These are phyloP conservation scores for Ectropis crepuscularia DNA, from an alignment of 2,888 invertebrate species.

Conservation along the genomic window DNA sequence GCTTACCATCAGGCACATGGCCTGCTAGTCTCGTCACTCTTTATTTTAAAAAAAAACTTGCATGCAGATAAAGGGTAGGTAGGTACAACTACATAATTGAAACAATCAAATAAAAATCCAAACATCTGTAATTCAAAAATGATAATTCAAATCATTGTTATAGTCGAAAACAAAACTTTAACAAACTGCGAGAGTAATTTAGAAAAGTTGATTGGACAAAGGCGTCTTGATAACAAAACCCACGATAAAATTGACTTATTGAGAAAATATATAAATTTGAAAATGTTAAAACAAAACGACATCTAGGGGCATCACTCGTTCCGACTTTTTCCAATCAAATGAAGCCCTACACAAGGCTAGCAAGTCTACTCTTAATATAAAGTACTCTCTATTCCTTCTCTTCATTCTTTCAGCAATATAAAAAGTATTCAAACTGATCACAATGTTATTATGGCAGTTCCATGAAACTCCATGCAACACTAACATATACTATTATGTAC, in stretches of 20 bases:
- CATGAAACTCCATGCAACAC: constrained; percentile 81
- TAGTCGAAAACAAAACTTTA: constrained; percentile 81
- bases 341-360: constrained; percentile 79
- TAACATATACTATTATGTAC: constrained; percentile 51
- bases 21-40: no score
- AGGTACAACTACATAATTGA: constrained; percentile 42
- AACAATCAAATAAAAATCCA: constrained; percentile 71
- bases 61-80: background rate
- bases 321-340: constrained; percentile 79
- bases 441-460: constrained; percentile 83
- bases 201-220: constrained; percentile 78
- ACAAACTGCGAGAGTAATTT: constrained; percentile 76
- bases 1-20: no score
- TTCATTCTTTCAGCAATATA: constrained; percentile 80
- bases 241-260: constrained; percentile 54
- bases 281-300: constrained; percentile 59
- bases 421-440: constrained; percentile 84
- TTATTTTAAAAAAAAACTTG: no score
- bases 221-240: constrained; percentile 55
- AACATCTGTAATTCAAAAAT: constrained; percentile 81
- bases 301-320: constrained; percentile 49
- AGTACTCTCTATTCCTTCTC: constrained; percentile 55
- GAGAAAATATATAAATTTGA: constrained; percentile 58
- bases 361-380: constrained; percentile 82
- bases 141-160: constrained; percentile 80